These are phyloP conservation scores for Apantesis nais DNA, from an alignment of 2,888 invertebrate genomes.

Conservation along the genomic window DNA sequence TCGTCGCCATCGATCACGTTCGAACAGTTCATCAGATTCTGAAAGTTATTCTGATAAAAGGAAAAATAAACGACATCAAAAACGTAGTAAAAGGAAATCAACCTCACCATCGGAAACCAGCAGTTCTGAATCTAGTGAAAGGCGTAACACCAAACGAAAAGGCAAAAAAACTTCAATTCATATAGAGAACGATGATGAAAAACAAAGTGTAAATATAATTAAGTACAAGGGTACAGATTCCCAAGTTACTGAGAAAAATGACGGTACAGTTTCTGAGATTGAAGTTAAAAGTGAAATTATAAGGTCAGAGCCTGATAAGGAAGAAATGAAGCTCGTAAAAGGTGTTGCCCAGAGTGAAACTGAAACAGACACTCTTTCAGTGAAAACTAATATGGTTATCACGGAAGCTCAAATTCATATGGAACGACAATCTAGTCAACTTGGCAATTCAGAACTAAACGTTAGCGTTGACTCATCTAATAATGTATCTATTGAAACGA, in stretches of 20 bases:
- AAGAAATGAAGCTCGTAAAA: slow-evolving; percentile 59
- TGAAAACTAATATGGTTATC: slow-evolving; percentile 80
- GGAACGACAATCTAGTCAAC: slow-evolving; percentile 75
- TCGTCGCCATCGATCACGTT: slow-evolving; percentile 65
- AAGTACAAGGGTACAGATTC: slow-evolving; percentile 70
- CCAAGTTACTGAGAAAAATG: slow-evolving; percentile 53
- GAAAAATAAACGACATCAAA: slow-evolving; percentile 74
- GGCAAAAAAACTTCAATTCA: slow-evolving; percentile 81
- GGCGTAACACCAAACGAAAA: slow-evolving; percentile 73
- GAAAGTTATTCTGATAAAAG: slow-evolving; percentile 70
- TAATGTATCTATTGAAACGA: slow-evolving; percentile 77
- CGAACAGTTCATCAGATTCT: slow-evolving; percentile 70
- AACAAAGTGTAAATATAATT: slow-evolving; percentile 79
- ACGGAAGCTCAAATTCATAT: slow-evolving; percentile 84
- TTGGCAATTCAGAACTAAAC: slow-evolving; percentile 76
- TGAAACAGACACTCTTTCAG: slow-evolving; percentile 79
- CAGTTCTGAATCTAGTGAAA: slow-evolving; percentile 76
- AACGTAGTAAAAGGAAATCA: slow-evolving; percentile 75
- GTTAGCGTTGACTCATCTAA: slow-evolving; percentile 77
- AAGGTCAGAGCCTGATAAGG: slow-evolving; percentile 62
- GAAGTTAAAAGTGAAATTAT: slow-evolving; percentile 46
- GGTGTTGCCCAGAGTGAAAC: slow-evolving; percentile 75
- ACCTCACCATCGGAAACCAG: slow-evolving; percentile 76
- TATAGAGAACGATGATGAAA: slow-evolving; percentile 74
- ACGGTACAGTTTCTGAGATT: slow-evolving; percentile 40